These are phyloP conservation scores for Tenebrio molitor DNA, from an alignment of 1,140 invertebrate species.

Conservation along the genomic window DNA sequence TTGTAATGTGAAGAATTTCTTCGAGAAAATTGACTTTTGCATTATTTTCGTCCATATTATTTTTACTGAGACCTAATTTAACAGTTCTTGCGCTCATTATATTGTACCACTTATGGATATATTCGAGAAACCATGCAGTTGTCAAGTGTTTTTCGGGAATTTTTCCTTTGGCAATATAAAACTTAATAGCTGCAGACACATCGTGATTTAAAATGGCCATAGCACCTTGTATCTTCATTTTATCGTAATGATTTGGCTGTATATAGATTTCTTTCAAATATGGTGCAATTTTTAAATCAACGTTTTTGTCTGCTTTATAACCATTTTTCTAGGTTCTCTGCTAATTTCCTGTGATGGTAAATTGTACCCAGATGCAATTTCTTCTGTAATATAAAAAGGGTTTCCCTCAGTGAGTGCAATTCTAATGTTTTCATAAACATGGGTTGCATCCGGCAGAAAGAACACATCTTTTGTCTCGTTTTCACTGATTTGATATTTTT, in stretches of 20 bases:
- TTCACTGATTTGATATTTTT: neutral
- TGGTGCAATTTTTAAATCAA: neutral
- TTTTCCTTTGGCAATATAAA: constrained; percentile 5
- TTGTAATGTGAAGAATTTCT: neutral
- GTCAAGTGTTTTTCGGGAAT: neutral
- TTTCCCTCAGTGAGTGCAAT: neutral
- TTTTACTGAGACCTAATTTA: neutral
- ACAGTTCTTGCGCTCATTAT: neutral
- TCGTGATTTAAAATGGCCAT: constrained; percentile 29
- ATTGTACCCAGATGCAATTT: no score
- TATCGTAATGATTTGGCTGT: constrained; percentile 25
- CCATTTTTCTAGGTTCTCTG: neutral
- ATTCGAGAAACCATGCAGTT: constrained; percentile 16
- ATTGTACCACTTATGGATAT: neutral
- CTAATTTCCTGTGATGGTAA: constrained; percentile 8
- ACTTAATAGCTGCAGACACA: neutral
- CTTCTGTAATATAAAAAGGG: constrained; percentile 4
- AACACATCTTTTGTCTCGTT: constrained; percentile 7
- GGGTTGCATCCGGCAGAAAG: constrained; percentile 39
- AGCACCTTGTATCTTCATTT: constrained; percentile 10
- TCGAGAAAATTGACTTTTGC: neutral
- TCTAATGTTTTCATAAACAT: constrained; percentile 45
- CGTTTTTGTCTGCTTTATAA: constrained; percentile 11
- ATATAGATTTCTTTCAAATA: constrained; percentile 25
- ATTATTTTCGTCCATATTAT: neutral